These are phyloP conservation scores for Homarus gammarus DNA, from an alignment of 2,888 invertebrate species.

Conservation along the genomic window DNA sequence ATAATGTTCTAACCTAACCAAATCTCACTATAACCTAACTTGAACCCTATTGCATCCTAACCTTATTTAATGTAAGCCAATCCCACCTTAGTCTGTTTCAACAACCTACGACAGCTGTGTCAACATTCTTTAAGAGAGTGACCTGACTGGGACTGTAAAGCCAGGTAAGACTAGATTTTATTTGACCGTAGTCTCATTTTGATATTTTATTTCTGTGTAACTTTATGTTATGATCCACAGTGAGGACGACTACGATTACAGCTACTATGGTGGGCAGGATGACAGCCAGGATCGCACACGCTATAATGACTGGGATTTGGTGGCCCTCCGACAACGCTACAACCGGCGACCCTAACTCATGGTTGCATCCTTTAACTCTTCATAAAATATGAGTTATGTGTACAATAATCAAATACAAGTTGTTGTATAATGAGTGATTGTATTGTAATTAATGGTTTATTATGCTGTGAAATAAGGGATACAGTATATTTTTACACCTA, in stretches of 20 bases:
- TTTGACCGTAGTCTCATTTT: too few relatives aligned
- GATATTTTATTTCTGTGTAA: too few relatives aligned
- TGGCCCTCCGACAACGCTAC: constrained; percentile 27
- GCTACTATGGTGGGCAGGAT: not conserved
- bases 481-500: not conserved
- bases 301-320: constrained; percentile 52
- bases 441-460: not conserved
- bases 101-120: too few relatives aligned
- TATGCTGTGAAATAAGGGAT: not conserved
- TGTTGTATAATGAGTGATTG: not conserved
- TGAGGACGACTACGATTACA: not conserved
- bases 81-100: too few relatives aligned
- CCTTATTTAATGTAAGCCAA: too few relatives aligned
- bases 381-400: not conserved
- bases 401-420: not conserved
- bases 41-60: too few relatives aligned
- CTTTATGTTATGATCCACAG: not conserved
- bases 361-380: not conserved
- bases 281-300: constrained; percentile 3
- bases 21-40: too few relatives aligned
- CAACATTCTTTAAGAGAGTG: too few relatives aligned
- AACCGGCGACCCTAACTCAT: not conserved
- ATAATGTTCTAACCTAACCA: too few relatives aligned
- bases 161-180: too few relatives aligned
- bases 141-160: too few relatives aligned